Conservation (phyloP, 2,888 invertebrate species). For the Acanthosepion lycidas region DNA sequence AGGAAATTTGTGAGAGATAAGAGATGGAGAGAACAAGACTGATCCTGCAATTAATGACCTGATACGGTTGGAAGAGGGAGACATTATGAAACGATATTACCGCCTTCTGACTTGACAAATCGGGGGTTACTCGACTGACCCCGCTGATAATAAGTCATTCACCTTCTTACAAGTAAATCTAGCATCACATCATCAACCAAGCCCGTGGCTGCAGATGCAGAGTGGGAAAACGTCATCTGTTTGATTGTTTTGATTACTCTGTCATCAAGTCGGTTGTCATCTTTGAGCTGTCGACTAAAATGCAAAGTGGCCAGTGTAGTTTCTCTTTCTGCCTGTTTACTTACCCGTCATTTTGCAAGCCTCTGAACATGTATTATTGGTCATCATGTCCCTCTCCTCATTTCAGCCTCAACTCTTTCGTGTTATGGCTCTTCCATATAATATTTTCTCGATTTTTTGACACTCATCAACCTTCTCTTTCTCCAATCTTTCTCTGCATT, state of each 20-base stretch:
- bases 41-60: neutral
- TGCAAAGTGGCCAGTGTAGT: neutral
- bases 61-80: neutral
- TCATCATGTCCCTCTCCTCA: neutral
- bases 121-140: constrained; percentile 4
- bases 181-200: neutral
- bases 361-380: neutral
- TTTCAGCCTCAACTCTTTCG: too few species aligned
- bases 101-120: constrained; percentile 21
- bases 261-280: neutral
- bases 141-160: neutral
- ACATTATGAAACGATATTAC: neutral
- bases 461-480: neutral
- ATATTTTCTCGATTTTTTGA: neutral
- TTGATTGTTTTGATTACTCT: constrained; percentile 2
- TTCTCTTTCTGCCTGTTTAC: neutral
- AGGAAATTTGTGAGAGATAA: neutral
- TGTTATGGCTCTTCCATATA: neutral
- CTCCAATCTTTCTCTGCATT: neutral
- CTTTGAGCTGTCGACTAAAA: neutral
- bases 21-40: neutral
- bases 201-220: neutral
- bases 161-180: neutral
- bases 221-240: neutral
- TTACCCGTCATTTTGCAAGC: neutral